These are phyloP conservation scores for Drosophila borborema DNA, from an alignment of 2,888 invertebrate species.

Conservation along the genomic window DNA sequence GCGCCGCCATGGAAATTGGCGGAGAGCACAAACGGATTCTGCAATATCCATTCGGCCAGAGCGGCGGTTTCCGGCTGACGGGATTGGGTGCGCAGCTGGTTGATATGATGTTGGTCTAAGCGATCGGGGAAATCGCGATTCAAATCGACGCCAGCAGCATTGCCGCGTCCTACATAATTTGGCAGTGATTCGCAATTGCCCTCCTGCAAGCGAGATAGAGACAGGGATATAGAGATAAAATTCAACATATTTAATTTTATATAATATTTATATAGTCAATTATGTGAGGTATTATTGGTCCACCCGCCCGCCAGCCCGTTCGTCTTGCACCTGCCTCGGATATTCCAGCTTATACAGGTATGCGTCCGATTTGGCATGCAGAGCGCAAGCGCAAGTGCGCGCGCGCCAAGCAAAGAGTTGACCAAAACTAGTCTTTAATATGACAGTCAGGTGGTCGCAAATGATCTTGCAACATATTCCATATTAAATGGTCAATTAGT, in stretches of 20 bases:
- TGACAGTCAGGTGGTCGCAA: conserved; percentile 62
- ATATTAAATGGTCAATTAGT: conserved; percentile 2
- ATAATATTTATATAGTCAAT: conserved; percentile 12
- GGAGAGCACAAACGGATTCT: conserved; percentile 95
- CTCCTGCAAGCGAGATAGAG: conserved; percentile 87
- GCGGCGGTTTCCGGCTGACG: conserved; percentile 95
- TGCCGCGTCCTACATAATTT: conserved; percentile 90
- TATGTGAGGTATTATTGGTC: conserved; percentile 15
- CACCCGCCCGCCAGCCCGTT: too few species aligned
- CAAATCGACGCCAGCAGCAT: conserved; percentile 92
- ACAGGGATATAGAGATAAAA: conserved; percentile 3
- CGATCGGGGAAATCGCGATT: conserved; percentile 98
- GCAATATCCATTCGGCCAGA: conserved; percentile 94
- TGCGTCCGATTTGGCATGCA: conserved; percentile 43
- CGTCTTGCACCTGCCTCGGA: background rate
- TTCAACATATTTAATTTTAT: background rate
- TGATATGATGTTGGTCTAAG: conserved; percentile 86
- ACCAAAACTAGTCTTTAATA: conserved; percentile 64
- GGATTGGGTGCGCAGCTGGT: conserved; percentile 84
- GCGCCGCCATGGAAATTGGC: conserved; percentile 99
- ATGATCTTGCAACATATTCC: conserved; percentile 40
- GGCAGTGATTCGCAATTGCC: conserved; percentile 91
- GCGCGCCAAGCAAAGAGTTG: conserved; percentile 36
- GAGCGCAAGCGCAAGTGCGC: background rate
- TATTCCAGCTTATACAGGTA: conserved; percentile 6